phyloP scores from a whole-genome alignment of 2,113 vertebrate genomes.

The Neolamprologus tretocephalus region DNA sequence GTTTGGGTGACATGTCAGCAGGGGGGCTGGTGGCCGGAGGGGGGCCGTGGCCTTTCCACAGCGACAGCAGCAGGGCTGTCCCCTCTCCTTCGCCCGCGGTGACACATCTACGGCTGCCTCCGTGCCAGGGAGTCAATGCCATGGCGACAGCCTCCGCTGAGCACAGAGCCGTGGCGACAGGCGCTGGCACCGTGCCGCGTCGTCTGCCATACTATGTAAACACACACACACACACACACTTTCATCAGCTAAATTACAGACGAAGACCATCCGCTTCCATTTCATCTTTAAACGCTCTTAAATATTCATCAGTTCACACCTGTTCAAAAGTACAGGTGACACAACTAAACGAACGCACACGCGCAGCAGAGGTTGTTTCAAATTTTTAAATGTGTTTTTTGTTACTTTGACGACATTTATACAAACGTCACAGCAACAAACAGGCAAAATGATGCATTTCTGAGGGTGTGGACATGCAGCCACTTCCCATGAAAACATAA shows the following conservation, averaged over 20 bases:
- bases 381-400: accelerated
- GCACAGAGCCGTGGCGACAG: constrained; percentile 49
- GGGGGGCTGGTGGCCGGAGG: constrained; percentile 27
- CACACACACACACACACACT: not conserved
- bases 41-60: constrained; percentile 59
- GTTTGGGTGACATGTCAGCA: constrained; percentile 36
- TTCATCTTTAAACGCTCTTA: constrained; percentile 50
- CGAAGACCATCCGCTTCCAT: constrained; percentile 37
- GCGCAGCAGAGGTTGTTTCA: not conserved
- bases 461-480: not conserved
- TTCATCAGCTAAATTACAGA: constrained; percentile 35
- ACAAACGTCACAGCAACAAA: accelerated
- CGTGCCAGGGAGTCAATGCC: constrained; percentile 45
- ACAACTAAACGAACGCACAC: not conserved
- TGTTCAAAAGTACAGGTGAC: constrained; percentile 1
- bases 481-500: accelerated
- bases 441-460: accelerated
- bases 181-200: constrained; percentile 38
- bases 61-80: constrained; percentile 34
- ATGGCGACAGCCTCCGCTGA: constrained; percentile 57
- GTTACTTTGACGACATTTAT: not conserved
- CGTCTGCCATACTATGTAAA: constrained; percentile 16
- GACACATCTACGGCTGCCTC: constrained; percentile 49
- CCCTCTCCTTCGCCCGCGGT: constrained; percentile 34
- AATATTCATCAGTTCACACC: constrained; percentile 59